Evolutionary conservation across 2,113 vertebrate species (phyloP), one percentile per base, ranked within the genome.

Genomic region (Shinisaurus crocodilurus): DNA sequence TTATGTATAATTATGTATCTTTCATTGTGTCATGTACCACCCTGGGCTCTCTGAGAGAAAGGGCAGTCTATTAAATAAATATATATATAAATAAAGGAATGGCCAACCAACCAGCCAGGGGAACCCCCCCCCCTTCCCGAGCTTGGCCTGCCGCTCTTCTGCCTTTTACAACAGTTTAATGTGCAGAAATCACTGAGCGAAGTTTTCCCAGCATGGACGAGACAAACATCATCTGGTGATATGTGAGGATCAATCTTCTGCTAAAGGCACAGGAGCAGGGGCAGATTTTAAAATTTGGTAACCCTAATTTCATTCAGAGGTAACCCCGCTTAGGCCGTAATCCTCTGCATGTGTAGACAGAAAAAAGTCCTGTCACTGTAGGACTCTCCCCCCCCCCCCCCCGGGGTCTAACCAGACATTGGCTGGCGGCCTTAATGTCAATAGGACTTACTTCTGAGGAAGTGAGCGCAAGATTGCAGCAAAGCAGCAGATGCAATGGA

Each of bases 401-500:
- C n/a, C n/a, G n/a, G n/a, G n/a, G n/a, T n/a, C n/a, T n/a, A n/a
- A n/a, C n/a, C n/a, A n/a, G n/a, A n/a, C n/a, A n/a, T n/a, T n/a
- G n/a, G n/a, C 50, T 10, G 5, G 50, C 10, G 50, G 50, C 50
- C 50, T 54, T 48, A 48, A 32, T 16, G 7, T 80, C 77, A 80
- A 4, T 12, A 50, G 77, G 48, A 5, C 48, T 80, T 54, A 48
- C 27, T 32, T 6, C 83, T 5, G 15, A 20, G 40, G 7, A 81
- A 57, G 54, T 81, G 6, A 6, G 25, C 5, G 2, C 25, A 27
- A n/a, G 5, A 48, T 27, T 70, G 63, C 43, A 43, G 75, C 18
- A 45, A 8, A 43, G 72, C 16, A 63, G 60, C 50, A 45, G 65
- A 80, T 84, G 1, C 0, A 0, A n/a, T 4, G 10, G 63, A 1